phyloP scores from a whole-genome alignment of 2,888 invertebrate genomes.

The Papilio elwesi region DNA sequence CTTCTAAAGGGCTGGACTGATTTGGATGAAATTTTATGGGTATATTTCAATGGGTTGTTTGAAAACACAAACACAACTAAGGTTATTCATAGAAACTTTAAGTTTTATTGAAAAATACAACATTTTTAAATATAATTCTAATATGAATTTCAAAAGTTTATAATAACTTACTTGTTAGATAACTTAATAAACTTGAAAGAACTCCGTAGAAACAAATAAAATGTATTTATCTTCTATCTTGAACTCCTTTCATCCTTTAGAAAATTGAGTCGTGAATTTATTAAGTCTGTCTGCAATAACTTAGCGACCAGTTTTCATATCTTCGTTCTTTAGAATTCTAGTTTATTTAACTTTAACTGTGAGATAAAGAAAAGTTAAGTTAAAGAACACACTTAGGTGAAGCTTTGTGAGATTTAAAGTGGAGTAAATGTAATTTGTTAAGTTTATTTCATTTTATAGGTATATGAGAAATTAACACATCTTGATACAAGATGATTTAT shows the following conservation, averaged over 20 bases:
- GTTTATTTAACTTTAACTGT: slow-evolving; percentile 27
- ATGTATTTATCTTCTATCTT: slow-evolving; percentile 4
- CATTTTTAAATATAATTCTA: too few species aligned
- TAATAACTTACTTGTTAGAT: not conserved
- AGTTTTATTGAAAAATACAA: too few species aligned
- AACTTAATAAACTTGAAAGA: slow-evolving; percentile 1
- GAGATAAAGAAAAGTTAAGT: slow-evolving; percentile 22
- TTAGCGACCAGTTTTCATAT: slow-evolving; percentile 16
- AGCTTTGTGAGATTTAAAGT: slow-evolving; percentile 2
- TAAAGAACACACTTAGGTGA: not conserved
- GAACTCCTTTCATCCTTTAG: slow-evolving; percentile 12
- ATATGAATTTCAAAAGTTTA: not conserved
- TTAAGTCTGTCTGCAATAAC: slow-evolving; percentile 21
- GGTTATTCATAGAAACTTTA: too few species aligned
- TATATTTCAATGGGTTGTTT: too few species aligned
- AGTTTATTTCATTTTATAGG: not conserved
- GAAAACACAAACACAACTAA: too few species aligned
- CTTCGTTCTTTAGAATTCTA: slow-evolving; percentile 24
- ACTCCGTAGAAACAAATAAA: slow-evolving; percentile 4
- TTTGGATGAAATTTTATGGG: too few species aligned
- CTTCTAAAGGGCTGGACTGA: too few species aligned
- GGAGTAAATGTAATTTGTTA: not conserved
- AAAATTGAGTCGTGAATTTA: slow-evolving; percentile 12
- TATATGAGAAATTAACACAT: too few species aligned
- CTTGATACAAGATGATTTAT: too few species aligned